Percentiles rank a stretch among this genome's conserved stretches.
Evolutionary conservation across 2,888 invertebrate species (phyloP).

Genomic region (Noctua janthe): DNA sequence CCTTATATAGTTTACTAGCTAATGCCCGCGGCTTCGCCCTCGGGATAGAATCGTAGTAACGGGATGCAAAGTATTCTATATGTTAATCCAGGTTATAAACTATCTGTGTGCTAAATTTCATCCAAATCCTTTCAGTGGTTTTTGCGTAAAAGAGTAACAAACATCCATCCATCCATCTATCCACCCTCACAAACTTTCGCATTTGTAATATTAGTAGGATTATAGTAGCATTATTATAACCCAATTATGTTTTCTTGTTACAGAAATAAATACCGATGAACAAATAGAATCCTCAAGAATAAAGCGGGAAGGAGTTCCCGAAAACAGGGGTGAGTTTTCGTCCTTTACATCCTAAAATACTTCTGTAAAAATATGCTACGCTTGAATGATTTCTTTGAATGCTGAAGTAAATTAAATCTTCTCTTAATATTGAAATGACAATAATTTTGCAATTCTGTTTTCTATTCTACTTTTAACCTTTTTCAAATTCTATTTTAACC

Average conservation of each 20-base stretch:
- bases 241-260: conserved; percentile 73
- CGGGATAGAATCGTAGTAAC: too few species aligned
- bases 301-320: conserved; percentile 87
- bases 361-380: conserved; percentile 72
- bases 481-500: conserved; percentile 54
- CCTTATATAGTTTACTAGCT: background rate
- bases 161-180: too few species aligned
- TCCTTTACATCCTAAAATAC: conserved; percentile 16
- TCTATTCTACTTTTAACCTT: conserved; percentile 56
- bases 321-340: conserved; percentile 87
- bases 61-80: too few species aligned
- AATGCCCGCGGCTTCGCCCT: too few species aligned
- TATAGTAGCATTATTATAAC: background rate
- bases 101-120: too few species aligned
- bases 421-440: conserved; percentile 25
- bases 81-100: too few species aligned
- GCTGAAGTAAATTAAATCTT: conserved; percentile 44
- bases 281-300: conserved; percentile 85
- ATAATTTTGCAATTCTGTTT: conserved; percentile 34
- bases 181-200: too few species aligned
- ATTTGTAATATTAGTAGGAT: background rate
- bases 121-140: too few species aligned
- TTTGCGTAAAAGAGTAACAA: too few species aligned
- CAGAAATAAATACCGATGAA: conserved; percentile 84
- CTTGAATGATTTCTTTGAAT: conserved; percentile 70